A percentile compares a stretch with the other conserved stretches of the same genome.
phyloP scores from a whole-genome alignment of 2,797 vertebrate species.

The Mionectes olivaceus region DNA sequence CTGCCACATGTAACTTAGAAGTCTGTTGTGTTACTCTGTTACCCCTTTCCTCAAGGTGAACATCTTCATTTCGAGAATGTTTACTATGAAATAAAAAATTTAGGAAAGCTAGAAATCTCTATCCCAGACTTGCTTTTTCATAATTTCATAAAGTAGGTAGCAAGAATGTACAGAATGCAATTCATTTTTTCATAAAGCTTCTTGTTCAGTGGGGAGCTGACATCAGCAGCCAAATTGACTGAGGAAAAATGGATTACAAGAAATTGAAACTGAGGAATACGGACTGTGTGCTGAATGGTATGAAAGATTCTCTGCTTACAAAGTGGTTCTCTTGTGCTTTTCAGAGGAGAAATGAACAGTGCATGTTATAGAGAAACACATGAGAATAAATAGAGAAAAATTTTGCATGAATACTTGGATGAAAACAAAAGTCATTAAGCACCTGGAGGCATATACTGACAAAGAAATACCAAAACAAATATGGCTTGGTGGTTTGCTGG shows the following conservation, averaged over 20 bases:
- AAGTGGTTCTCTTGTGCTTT: not conserved
- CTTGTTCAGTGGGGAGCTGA: slow-evolving; percentile 24
- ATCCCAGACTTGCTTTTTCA: slow-evolving; percentile 6
- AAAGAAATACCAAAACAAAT: not conserved
- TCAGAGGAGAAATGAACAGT: not conserved
- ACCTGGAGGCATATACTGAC: slow-evolving; percentile 24
- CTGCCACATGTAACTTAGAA: not conserved
- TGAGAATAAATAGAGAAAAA: slow-evolving; percentile 20
- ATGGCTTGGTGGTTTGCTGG: not conserved
- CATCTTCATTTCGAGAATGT: not conserved
- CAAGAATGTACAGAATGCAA: not conserved
- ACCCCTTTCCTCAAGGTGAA: not conserved
- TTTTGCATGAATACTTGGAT: not conserved
- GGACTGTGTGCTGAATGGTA: not conserved
- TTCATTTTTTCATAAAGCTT: slow-evolving; percentile 3
- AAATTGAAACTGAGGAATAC: slow-evolving; percentile 13
- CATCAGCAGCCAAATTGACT: slow-evolving; percentile 31
- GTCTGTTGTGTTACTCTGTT: not conserved
- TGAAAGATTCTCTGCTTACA: slow-evolving; percentile 5
- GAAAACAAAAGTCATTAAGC: slow-evolving; percentile 17
- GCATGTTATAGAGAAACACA: not conserved
- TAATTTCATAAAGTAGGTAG: slow-evolving; percentile 23
- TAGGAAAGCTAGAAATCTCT: not conserved
- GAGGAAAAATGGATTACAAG: slow-evolving; percentile 30
- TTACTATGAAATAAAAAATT: not conserved